A percentile compares a stretch with the other conserved stretches of the same genome.
These are phyloP conservation scores for Mesodorylaimus sp. DNA, from an alignment of 2,888 invertebrate genomes.

Conservation along the genomic window DNA sequence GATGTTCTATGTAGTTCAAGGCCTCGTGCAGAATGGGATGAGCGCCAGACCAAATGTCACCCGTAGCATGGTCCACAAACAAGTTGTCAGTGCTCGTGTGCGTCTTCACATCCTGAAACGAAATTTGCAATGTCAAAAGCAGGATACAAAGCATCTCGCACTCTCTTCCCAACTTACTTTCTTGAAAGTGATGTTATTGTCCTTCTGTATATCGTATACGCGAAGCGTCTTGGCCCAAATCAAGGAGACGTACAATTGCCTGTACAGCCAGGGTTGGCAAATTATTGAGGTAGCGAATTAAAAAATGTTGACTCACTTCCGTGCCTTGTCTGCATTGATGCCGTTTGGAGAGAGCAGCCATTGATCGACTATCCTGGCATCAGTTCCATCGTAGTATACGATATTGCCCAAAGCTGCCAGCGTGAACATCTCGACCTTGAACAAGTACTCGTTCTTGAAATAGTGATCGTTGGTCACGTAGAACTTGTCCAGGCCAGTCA, in stretches of 20 bases:
- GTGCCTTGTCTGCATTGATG: slow-evolving; percentile 15
- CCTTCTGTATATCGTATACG: not conserved
- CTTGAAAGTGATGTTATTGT: not conserved
- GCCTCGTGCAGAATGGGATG: slow-evolving; percentile 17
- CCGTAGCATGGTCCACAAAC: slow-evolving; percentile 10
- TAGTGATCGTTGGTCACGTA: slow-evolving; percentile 19
- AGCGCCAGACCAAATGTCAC: slow-evolving; percentile 16
- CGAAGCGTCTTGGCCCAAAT: not conserved
- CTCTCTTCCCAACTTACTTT: too few relatives aligned
- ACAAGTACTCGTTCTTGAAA: slow-evolving; percentile 13
- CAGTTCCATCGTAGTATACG: slow-evolving; percentile 19
- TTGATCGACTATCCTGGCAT: slow-evolving; percentile 11
- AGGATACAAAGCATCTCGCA: too few relatives aligned
- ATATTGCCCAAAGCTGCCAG: slow-evolving; percentile 16
- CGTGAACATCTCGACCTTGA: slow-evolving; percentile 15
- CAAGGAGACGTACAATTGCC: not conserved
- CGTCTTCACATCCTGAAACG: slow-evolving; percentile 17
- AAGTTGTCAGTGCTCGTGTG: slow-evolving; percentile 16
- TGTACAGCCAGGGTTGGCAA: not conserved
- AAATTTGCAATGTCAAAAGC: too few relatives aligned
- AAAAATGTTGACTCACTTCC: not conserved
- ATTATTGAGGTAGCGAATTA: not conserved
- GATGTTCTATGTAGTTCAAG: not conserved
- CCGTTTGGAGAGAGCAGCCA: slow-evolving; percentile 18
- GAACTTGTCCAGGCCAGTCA: slow-evolving; percentile 20